A percentile compares a stretch with the other conserved stretches of the same genome.
These are phyloP conservation scores for Oryzias javanicus DNA, from an alignment of 2,113 vertebrate genomes.

Conservation along the genomic window DNA sequence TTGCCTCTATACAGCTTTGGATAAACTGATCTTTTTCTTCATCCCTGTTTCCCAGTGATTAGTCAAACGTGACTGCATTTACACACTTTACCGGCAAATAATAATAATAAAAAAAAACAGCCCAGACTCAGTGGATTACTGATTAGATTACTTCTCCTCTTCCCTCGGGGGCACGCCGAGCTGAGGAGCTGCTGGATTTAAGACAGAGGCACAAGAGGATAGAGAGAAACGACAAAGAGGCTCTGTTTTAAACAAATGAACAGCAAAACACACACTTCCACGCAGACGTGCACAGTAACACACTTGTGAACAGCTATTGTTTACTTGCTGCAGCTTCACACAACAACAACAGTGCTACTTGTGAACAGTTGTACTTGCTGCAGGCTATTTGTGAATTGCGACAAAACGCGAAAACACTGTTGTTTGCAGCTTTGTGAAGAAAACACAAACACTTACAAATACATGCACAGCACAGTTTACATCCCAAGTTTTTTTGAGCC, in stretches of 20 bases:
- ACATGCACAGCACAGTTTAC: not conserved
- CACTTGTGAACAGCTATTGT: constrained; percentile 31
- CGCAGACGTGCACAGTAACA: constrained; percentile 11
- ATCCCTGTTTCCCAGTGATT: constrained; percentile 35
- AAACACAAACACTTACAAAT: not conserved
- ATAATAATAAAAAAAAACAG: not conserved
- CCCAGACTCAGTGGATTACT: constrained; percentile 34
- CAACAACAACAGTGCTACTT: too few relatives aligned
- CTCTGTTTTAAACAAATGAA: constrained; percentile 35
- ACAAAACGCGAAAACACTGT: too few relatives aligned
- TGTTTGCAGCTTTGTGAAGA: constrained; percentile 11
- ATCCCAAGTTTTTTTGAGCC: not conserved
- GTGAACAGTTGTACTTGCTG: too few relatives aligned
- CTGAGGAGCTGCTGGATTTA: constrained; percentile 36
- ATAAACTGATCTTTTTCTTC: constrained; percentile 19
- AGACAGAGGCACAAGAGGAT: constrained; percentile 31
- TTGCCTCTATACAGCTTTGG: constrained; percentile 2
- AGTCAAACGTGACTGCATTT: constrained; percentile 31
- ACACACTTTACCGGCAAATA: constrained; percentile 11
- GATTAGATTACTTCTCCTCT: constrained; percentile 50
- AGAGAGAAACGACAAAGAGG: constrained; percentile 39
- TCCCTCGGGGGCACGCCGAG: constrained; percentile 25
- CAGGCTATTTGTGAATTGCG: too few relatives aligned
- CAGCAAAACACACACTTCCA: constrained; percentile 20
- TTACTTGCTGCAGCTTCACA: constrained; percentile 60